These are phyloP conservation scores for Papilio helenus DNA, from an alignment of 1,140 invertebrate genomes.

Conservation along the genomic window DNA sequence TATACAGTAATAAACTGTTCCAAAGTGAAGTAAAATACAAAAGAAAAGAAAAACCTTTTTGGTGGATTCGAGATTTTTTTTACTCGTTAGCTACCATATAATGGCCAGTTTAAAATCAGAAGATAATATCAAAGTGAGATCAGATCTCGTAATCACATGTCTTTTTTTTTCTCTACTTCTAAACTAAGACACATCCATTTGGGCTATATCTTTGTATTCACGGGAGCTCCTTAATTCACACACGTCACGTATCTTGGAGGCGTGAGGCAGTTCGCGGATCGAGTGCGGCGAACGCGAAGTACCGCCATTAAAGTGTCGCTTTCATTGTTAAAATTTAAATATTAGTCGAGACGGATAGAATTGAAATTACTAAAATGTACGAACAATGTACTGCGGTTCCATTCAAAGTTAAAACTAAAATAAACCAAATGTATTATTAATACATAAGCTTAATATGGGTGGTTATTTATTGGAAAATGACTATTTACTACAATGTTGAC, in stretches of 20 bases:
- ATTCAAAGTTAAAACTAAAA: neutral
- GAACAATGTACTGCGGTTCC: neutral
- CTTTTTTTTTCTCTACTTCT: neutral
- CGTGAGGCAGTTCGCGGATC: constrained; percentile 64
- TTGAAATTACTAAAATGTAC: constrained; percentile 26
- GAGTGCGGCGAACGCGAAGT: constrained; percentile 58
- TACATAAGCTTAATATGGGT: too few relatives aligned
- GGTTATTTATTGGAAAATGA: too few relatives aligned
- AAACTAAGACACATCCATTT: constrained; percentile 44
- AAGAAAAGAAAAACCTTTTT: too few relatives aligned
- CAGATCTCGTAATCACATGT: neutral
- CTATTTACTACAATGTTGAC: too few relatives aligned
- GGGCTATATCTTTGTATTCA: constrained; percentile 50
- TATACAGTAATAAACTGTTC: neutral
- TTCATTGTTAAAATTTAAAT: constrained; percentile 53
- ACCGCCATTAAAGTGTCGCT: constrained; percentile 63
- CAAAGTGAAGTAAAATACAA: too few relatives aligned
- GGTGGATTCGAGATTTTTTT: too few relatives aligned
- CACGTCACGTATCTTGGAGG: constrained; percentile 72
- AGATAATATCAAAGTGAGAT: too few relatives aligned
- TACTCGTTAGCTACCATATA: too few relatives aligned
- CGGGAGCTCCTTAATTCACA: constrained; percentile 74
- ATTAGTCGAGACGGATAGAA: constrained; percentile 37
- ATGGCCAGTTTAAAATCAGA: too few relatives aligned
- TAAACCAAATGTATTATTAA: too few relatives aligned